Base-by-base conservation (phyloP, 1,140 invertebrate species). In the Lepidurus packardi region DNA sequence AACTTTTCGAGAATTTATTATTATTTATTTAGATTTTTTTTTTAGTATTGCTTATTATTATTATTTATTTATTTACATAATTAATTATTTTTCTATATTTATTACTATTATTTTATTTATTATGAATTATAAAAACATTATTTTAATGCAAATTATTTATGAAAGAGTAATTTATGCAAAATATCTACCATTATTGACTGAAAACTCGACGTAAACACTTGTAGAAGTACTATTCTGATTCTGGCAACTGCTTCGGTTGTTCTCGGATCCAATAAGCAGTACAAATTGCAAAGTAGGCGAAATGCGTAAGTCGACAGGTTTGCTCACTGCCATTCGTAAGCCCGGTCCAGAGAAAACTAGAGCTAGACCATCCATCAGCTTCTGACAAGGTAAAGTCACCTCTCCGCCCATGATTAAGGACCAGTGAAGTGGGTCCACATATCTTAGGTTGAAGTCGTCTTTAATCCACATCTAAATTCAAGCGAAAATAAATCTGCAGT, bases 291-390 rank as follows among this genome's bases (percentile, higher is more conserved):
- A 80, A 74, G 82, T 86, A 82, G 81, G 84, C 10, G 84, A 84
- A 81, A 84, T 83, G 73, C 84, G 83, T 8, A 85, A 83, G 80
- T 86, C 85, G 41, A 86, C 82, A 75, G 84, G 83, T 11, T 79
- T 73, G 13, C 85, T 85, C 43, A 82, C 82, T 13, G 83, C 81
- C 65, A 83, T 82, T 76, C 84, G 81, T 41, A 83, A 81, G 41
- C 82, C 83, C n/a, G 82, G 81, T 1, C 84, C 84, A 80, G 79
- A 82, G 81, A 85, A 83, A 21, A 84, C 82, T 47, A 85, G 81
- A 0, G 84, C 82, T 8, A 82, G 81, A 9, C 82, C 82, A 41
- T 84, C 83, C n/a, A 85, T 82, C n/a, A 83, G 78, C 3, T 75
- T 77, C 10, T 80, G 78, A 80, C 85, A 86, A 7, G 82, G 81